A percentile compares a stretch with the other conserved stretches of the same genome.
These are phyloP conservation scores for Oryzias curvinotus DNA, from an alignment of 2,113 vertebrate species.

Conservation along the genomic window DNA sequence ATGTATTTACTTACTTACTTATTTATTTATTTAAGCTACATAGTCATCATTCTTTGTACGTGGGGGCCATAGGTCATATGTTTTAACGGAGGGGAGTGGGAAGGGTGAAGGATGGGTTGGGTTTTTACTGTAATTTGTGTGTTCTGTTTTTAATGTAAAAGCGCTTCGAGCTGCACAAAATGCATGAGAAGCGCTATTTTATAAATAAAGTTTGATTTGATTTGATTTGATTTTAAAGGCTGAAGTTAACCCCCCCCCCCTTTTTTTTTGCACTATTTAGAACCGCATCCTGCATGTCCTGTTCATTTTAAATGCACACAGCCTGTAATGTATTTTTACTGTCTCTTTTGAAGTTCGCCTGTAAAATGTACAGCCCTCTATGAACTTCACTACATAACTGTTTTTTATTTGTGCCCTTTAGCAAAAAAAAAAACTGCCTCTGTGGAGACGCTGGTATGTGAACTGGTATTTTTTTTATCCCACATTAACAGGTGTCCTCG, in stretches of 20 bases:
- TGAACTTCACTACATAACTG: conserved; percentile 4
- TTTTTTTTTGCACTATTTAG: conserved; percentile 40
- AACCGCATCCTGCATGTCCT: conserved; percentile 23
- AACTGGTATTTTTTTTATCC: conserved; percentile 50
- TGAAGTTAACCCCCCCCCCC: conserved; percentile 27
- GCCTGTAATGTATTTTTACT: conserved; percentile 19
- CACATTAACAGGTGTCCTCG: conserved; percentile 87
- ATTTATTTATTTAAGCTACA: too few species aligned
- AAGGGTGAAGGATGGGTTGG: too few species aligned
- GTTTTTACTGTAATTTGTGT: too few species aligned
- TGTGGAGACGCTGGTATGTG: conserved; percentile 40
- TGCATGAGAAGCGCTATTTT: too few species aligned
- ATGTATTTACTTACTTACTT: too few species aligned
- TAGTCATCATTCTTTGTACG: too few species aligned
- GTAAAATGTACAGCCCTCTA: conserved; percentile 40
- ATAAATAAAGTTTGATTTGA: too few species aligned
- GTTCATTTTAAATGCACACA: conserved; percentile 35
- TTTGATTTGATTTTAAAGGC: too few species aligned
- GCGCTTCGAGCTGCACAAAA: too few species aligned
- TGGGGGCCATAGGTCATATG: too few species aligned
- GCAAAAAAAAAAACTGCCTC: conserved; percentile 34
- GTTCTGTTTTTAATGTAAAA: too few species aligned
- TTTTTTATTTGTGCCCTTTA: conserved; percentile 43
- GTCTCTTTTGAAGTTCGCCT: conserved; percentile 37
- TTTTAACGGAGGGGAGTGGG: too few species aligned